These are phyloP conservation scores for Lasioglossum calceatum DNA, from an alignment of 2,888 invertebrate species.

Conservation along the genomic window DNA sequence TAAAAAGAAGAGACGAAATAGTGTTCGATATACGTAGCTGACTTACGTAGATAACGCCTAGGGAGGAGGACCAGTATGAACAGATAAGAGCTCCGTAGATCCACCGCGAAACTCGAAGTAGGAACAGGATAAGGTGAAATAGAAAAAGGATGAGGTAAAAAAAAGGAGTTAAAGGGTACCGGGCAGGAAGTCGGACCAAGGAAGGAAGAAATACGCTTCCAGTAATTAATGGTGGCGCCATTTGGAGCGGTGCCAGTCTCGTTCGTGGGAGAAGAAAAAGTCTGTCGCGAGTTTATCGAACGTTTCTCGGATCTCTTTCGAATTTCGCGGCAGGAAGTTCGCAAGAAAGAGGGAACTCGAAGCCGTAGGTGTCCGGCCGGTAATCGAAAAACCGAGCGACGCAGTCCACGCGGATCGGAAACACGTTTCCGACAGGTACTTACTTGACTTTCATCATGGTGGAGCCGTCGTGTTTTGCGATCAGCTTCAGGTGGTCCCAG, in stretches of 20 bases:
- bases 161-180: slow-evolving; percentile 39
- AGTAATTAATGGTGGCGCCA: slow-evolving; percentile 80
- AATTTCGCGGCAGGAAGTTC: slow-evolving; percentile 51
- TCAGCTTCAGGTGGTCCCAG: slow-evolving; percentile 97
- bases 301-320: slow-evolving; percentile 61
- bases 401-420: slow-evolving; percentile 8
- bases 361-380: slow-evolving; percentile 3
- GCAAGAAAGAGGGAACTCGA: neutral
- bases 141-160: slow-evolving; percentile 55
- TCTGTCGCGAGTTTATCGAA: slow-evolving; percentile 75
- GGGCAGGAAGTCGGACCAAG: slow-evolving; percentile 33
- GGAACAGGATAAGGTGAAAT: slow-evolving; percentile 63
- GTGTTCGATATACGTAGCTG: slow-evolving; percentile 25
- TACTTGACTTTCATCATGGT: slow-evolving; percentile 95
- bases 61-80: neutral
- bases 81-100: slow-evolving; percentile 50
- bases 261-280: slow-evolving; percentile 63
- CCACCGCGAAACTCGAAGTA: slow-evolving; percentile 40
- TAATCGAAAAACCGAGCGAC: slow-evolving; percentile 3
- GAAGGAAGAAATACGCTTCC: slow-evolving; percentile 68
- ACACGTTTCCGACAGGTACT: slow-evolving; percentile 73
- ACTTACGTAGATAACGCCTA: slow-evolving; percentile 42
- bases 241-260: slow-evolving; percentile 78
- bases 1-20: slow-evolving; percentile 7
- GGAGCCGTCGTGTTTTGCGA: slow-evolving; percentile 96